phyloP scores from a whole-genome alignment of 2,797 vertebrate genomes.

The Ibycter americanus region DNA sequence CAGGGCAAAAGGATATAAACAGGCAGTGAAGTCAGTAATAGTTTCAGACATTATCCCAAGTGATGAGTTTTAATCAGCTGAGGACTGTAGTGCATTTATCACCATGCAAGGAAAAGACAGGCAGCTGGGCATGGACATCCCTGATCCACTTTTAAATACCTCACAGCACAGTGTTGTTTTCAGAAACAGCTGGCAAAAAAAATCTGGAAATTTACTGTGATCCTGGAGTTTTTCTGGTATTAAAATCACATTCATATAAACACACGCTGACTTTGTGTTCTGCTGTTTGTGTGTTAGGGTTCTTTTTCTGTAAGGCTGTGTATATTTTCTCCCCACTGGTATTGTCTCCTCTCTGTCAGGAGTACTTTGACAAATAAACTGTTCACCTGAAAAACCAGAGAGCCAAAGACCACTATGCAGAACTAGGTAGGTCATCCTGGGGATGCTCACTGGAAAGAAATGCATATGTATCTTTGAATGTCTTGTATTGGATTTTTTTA shows the following conservation, averaged over 20 bases:
- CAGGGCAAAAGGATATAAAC: background rate
- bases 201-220: background rate
- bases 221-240: rapidly evolving
- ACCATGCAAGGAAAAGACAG: background rate
- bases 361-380: background rate
- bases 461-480: background rate
- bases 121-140: background rate
- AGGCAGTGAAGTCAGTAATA: background rate
- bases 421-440: background rate
- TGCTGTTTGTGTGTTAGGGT: background rate
- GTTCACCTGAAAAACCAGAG: background rate
- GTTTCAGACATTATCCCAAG: background rate
- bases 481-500: background rate
- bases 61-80: background rate
- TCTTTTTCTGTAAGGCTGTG: background rate
- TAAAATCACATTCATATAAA: background rate
- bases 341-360: background rate
- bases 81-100: background rate
- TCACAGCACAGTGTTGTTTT: background rate
- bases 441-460: background rate
- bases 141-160: background rate
- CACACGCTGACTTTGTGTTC: background rate
- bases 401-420: background rate
- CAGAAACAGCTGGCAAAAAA: background rate
- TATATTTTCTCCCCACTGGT: rapidly evolving